A percentile compares a stretch with the other conserved stretches of the same genome.
Conservation (phyloP, 2,888 invertebrate species). For the Cacoxenus indagator region DNA sequence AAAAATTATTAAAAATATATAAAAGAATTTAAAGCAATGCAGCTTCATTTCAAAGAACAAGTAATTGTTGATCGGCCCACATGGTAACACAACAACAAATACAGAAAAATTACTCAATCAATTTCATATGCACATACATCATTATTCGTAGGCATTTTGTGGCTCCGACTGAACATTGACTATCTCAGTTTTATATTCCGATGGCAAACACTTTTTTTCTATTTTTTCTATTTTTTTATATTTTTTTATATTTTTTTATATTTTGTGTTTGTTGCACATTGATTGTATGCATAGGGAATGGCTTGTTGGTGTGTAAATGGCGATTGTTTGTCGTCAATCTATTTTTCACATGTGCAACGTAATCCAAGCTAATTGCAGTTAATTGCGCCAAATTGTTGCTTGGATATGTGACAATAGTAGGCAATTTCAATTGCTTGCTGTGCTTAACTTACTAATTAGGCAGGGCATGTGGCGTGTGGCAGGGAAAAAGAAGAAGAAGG, state of each 20-base stretch:
- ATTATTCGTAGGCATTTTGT: neutral
- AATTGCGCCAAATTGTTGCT: slow-evolving; percentile 30
- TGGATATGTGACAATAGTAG: slow-evolving; percentile 10
- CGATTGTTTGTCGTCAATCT: neutral
- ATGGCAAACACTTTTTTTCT: neutral
- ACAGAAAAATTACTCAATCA: neutral
- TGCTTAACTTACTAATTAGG: slow-evolving; percentile 8
- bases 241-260: neutral
- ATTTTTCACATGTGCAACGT: neutral
- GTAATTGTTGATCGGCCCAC: too few relatives aligned
- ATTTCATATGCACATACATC: neutral
- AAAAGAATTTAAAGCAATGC: too few relatives aligned
- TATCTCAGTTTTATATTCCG: neutral
- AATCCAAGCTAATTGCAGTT: slow-evolving; percentile 19
- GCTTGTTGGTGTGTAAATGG: neutral
- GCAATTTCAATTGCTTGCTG: slow-evolving; percentile 8
- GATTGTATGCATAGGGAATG: neutral
- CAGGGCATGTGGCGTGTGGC: neutral
- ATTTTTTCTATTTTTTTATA: neutral
- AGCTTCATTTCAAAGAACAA: too few relatives aligned
- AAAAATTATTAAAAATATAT: too few relatives aligned
- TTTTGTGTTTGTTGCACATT: neutral
- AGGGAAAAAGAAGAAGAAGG: neutral
- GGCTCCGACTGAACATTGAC: neutral
- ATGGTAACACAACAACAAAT: neutral